Evolutionary conservation across 2,113 vertebrate species (phyloP).

Genomic region (Clarias gariepinus): DNA sequence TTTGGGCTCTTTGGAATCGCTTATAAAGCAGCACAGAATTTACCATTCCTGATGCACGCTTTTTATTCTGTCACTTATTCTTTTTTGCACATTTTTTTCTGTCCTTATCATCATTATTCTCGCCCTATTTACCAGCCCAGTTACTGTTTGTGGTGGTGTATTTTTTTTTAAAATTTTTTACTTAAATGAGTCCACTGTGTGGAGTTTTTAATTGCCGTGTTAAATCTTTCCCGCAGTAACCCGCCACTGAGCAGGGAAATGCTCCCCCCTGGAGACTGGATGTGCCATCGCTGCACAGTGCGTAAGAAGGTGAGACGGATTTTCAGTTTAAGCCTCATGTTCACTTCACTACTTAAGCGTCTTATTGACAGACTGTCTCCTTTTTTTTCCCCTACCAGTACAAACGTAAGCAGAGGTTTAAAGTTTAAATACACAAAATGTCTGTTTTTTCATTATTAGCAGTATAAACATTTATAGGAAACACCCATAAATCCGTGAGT

Average conservation of each 20-base stretch:
- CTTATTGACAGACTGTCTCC: neutral
- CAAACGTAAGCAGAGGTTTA: neutral
- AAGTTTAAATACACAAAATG: neutral
- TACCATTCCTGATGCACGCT: neutral
- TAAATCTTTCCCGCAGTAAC: constrained; percentile 74
- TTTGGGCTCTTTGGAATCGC: neutral
- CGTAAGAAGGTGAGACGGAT: constrained; percentile 84
- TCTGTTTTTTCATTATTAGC: neutral
- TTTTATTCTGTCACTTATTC: neutral
- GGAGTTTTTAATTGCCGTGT: neutral
- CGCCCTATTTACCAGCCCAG: neutral
- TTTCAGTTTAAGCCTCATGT: neutral
- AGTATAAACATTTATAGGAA: neutral
- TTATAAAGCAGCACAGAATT: neutral
- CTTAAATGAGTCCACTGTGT: neutral
- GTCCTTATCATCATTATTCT: neutral
- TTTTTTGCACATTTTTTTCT: neutral
- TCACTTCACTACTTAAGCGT: neutral
- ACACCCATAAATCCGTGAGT: neutral
- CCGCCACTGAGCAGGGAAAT: constrained; percentile 97
- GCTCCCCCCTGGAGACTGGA: constrained; percentile 98
- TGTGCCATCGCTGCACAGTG: constrained; percentile 97
- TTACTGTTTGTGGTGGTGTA: neutral
- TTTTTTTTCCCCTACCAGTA: neutral
- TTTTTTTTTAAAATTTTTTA: neutral